Conservation (phyloP, 1,140 invertebrate genomes). For the Drosophila malerkotliana region DNA sequence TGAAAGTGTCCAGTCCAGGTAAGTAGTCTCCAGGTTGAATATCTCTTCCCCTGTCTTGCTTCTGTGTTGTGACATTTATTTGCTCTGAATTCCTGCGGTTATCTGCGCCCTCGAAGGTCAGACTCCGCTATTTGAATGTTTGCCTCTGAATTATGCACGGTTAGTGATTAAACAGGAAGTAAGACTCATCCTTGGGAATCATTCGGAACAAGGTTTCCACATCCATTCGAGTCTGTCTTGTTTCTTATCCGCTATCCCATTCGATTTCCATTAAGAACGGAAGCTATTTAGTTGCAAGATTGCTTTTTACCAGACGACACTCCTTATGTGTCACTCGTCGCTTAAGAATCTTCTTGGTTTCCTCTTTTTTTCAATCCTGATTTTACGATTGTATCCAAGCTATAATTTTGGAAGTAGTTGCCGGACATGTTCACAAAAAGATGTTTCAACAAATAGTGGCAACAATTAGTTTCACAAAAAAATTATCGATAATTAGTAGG, state of each 20-base stretch:
- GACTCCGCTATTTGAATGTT: constrained; percentile 6
- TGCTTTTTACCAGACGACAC: background rate
- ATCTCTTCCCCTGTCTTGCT: background rate
- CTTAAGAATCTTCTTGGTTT: background rate
- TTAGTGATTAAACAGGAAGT: constrained; percentile 10
- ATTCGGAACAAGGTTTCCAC: background rate
- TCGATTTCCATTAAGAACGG: constrained; percentile 31
- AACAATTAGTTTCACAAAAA: too few relatives aligned
- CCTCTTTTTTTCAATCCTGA: background rate
- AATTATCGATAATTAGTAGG: too few relatives aligned
- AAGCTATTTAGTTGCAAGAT: constrained; percentile 6
- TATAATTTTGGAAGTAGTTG: too few relatives aligned
- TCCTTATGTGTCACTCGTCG: background rate
- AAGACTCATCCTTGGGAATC: constrained; percentile 10
- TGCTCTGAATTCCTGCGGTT: constrained; percentile 26
- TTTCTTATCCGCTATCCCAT: background rate
- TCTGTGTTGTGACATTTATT: constrained; percentile 38
- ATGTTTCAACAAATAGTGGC: too few relatives aligned
- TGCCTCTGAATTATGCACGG: constrained; percentile 38
- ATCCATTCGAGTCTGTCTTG: constrained; percentile 4
- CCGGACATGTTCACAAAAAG: too few relatives aligned
- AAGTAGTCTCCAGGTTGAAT: background rate
- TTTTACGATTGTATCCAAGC: too few relatives aligned
- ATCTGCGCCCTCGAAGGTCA: constrained; percentile 40
- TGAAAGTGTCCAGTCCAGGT: background rate